Evolutionary conservation across 2,888 invertebrate genomes (phyloP), one percentile per base, ranked within the genome.

Genomic region (Phlogophora meticulosa): DNA sequence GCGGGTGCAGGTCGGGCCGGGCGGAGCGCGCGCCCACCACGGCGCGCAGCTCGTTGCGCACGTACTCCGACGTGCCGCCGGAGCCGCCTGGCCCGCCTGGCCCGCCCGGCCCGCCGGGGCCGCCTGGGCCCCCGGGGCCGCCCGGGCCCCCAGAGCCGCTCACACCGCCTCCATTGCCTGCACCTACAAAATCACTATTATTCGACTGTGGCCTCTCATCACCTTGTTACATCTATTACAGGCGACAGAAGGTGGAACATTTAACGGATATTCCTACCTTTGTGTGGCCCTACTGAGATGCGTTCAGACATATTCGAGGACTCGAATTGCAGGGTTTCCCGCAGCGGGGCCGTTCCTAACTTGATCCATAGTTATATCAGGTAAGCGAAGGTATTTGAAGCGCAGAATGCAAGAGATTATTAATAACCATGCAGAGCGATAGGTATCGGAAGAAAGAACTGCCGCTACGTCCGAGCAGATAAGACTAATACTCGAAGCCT

Each of bases 31-130:
- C 98, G 80, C 98, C 98, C 69, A 99, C 98, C 76, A 98, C 97
- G 55, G 98, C 98, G 83, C 98, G 96, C 87, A 99, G 95, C 94
- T 98, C 98, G 94, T 99, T 98, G 87, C 98, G 97, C 82, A 99
- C 98, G 94, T 97, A 98, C 94, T 98, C 98, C 57, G 98, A 98
- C 70, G 97, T 96, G 90, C 96, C 97, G 87, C 80, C 74, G 11
- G 68, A 79, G 22, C 81, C 84, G 4, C 72, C 73, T 9, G 59
- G 78, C 4, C 76, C 83, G 0, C 72, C 63, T 1, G 56, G 32
- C 0, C 59, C 59, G 0, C 10, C 38, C 1, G 76, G 77, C 11
- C 83, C 74, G 38, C 81, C 51, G 71, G 74, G 78, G 2, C 82
- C 76, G 10, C 82, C 67, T 38, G 57, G 57, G 2, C 78, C 74